A percentile compares a stretch with the other conserved stretches of the same genome.
Evolutionary conservation across 2,113 vertebrate genomes (phyloP).

Genomic region (Steatornis caripensis): DNA sequence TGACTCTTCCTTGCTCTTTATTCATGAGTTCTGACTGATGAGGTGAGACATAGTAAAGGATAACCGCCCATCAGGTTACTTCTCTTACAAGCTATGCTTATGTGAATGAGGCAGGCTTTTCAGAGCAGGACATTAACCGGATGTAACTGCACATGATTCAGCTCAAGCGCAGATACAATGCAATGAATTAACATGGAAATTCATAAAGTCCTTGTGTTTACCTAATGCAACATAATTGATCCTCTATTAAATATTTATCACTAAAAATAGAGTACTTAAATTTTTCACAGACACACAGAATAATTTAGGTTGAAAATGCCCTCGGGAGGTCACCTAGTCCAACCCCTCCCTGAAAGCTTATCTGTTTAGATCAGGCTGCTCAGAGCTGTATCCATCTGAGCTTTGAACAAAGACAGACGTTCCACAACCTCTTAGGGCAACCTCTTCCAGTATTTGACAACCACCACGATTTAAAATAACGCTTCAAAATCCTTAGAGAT

Average conservation of each 20-base stretch:
- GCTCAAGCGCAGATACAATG: background rate
- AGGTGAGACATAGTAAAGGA: fast-evolving
- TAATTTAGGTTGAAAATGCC: background rate
- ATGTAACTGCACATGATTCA: fast-evolving
- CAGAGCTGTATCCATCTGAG: background rate
- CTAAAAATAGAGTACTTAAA: background rate
- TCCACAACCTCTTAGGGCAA: no score
- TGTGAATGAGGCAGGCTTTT: background rate
- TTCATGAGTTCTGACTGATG: background rate
- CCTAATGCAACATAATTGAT: background rate
- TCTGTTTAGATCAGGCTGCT: background rate
- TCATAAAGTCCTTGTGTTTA: background rate
- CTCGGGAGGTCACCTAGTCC: background rate
- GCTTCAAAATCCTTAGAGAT: background rate
- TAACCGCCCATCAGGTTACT: background rate
- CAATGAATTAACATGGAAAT: background rate
- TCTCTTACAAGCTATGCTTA: background rate
- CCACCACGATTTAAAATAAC: background rate
- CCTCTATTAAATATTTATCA: background rate
- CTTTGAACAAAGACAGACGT: background rate
- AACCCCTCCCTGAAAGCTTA: background rate
- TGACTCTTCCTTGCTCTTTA: background rate
- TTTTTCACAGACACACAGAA: background rate
- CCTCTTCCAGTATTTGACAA: background rate
- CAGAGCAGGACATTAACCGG: background rate